Conservation (phyloP, 2,888 invertebrate genomes). For the Cyclophora albipunctata region DNA sequence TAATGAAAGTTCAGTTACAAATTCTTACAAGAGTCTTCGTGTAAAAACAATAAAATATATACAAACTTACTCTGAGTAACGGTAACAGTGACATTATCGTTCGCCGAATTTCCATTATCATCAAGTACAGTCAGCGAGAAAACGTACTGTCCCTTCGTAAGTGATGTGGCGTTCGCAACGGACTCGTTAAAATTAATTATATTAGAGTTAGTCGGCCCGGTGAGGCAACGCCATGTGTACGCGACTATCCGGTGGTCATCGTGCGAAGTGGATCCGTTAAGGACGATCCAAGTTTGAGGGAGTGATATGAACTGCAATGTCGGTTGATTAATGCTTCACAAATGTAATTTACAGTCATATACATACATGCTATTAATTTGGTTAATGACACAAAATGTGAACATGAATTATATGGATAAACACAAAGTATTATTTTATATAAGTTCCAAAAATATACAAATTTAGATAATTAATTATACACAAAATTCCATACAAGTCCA, state of each 20-base stretch:
- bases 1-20: no score
- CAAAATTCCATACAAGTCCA: no score
- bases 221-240: conserved; percentile 89
- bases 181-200: conserved; percentile 75
- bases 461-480: no score
- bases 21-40: no score
- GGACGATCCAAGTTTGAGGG: conserved; percentile 85
- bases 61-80: conserved; percentile 87
- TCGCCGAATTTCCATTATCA: conserved; percentile 87
- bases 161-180: conserved; percentile 83
- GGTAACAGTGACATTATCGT: conserved; percentile 81
- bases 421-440: no score
- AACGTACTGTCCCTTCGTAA: conserved; percentile 89
- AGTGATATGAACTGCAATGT: conserved; percentile 82
- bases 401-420: not conserved
- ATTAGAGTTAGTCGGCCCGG: conserved; percentile 78
- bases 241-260: conserved; percentile 89
- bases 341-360: conserved; percentile 5
- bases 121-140: conserved; percentile 89
- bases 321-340: conserved; percentile 3
- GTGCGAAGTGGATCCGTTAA: conserved; percentile 87
- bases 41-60: no score
- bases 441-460: no score
- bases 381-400: conserved; percentile 4
- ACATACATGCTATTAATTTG: not conserved